A percentile compares a stretch with the other conserved stretches of the same genome.
Conservation (phyloP, 23 tunicate genomes). For the Diplosoma virens region DNA sequence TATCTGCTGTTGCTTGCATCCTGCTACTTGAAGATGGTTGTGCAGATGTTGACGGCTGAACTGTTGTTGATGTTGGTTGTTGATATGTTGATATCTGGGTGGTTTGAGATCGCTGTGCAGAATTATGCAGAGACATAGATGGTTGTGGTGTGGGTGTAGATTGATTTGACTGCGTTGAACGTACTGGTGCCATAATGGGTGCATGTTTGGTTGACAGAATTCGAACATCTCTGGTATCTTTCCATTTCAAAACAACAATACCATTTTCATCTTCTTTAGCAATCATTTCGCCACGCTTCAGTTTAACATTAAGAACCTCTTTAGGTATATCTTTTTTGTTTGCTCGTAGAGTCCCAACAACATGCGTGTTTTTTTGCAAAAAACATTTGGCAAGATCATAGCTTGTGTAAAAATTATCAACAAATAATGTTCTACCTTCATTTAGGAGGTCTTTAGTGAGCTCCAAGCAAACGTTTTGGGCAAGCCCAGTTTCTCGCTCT, state of each 20-base stretch:
- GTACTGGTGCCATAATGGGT: too few relatives aligned
- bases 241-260: constrained; percentile 29
- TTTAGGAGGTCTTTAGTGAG: constrained; percentile 7
- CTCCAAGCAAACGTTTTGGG: constrained; percentile 24
- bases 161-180: too few relatives aligned
- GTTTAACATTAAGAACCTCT: constrained; percentile 29
- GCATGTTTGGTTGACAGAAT: constrained; percentile 27
- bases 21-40: too few relatives aligned
- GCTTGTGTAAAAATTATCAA: constrained; percentile 36
- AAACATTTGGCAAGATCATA: constrained; percentile 12
- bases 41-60: too few relatives aligned
- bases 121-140: too few relatives aligned
- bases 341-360: constrained; percentile 31
- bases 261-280: constrained; percentile 34
- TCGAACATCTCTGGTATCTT: constrained; percentile 30
- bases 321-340: constrained; percentile 9
- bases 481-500: constrained; percentile 29
- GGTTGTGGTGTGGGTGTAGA: too few relatives aligned
- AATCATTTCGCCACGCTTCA: constrained; percentile 37
- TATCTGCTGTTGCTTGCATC: too few relatives aligned
- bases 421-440: constrained; percentile 33
- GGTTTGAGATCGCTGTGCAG: too few relatives aligned
- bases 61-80: too few relatives aligned
- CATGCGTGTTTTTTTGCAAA: constrained; percentile 23
- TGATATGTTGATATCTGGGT: too few relatives aligned